Evolutionary conservation across 1,140 invertebrate genomes (phyloP).

Genomic region (Papilio xuthus): DNA sequence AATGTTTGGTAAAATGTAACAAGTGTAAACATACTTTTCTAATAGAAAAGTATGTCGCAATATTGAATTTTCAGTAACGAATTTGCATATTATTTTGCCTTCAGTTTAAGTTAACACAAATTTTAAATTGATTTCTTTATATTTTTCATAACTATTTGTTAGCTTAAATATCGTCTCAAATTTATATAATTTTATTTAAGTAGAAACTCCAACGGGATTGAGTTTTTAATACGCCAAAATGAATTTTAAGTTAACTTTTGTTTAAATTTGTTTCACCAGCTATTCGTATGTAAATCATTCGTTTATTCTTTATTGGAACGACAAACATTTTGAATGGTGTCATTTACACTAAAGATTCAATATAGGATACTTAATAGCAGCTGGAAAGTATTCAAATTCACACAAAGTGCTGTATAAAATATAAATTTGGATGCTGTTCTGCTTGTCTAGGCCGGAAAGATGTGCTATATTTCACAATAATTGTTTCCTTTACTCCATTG

Average conservation of each 20-base stretch:
- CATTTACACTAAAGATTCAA: conserved; percentile 14
- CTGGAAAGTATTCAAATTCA: conserved; percentile 11
- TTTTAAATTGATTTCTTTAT: not conserved
- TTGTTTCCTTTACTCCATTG: conserved; percentile 14
- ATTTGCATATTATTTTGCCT: not conserved
- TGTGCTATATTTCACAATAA: conserved; percentile 29
- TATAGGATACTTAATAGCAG: not conserved
- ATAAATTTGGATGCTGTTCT: conserved; percentile 28
- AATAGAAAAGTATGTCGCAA: no score
- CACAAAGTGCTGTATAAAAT: conserved; percentile 3
- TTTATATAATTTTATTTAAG: not conserved
- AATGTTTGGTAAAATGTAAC: no score
- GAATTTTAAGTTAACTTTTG: not conserved
- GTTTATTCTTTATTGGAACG: not conserved
- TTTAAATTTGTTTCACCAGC: no score
- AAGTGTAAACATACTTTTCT: no score
- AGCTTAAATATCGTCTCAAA: not conserved
- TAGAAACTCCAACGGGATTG: not conserved
- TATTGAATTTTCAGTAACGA: not conserved
- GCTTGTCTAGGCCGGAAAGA: conserved; percentile 21
- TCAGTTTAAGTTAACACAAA: not conserved
- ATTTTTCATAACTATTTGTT: not conserved
- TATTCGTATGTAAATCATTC: no score
- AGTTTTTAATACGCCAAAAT: not conserved
- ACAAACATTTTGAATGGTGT: not conserved